Percentiles rank a stretch among this genome's conserved stretches.
Conservation (phyloP, 2,113 vertebrate genomes). For the Anseranas semipalmata region DNA sequence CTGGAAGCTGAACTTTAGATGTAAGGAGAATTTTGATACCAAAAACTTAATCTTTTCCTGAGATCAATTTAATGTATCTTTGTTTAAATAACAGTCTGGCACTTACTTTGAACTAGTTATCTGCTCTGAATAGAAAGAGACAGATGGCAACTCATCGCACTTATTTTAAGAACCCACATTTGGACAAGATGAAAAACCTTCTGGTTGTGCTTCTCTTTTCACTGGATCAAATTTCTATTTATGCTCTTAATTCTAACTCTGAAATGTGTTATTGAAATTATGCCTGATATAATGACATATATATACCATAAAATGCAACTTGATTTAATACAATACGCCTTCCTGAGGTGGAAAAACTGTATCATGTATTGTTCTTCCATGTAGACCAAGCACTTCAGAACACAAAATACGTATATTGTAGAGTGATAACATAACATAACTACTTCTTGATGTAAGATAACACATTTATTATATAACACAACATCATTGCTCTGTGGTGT, state of each 20-base stretch:
- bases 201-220: not conserved
- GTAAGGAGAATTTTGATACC: not conserved
- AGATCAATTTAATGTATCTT: not conserved
- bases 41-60: not conserved
- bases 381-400: not conserved
- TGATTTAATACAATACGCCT: not conserved
- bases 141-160: slow-evolving; percentile 15
- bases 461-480: not conserved
- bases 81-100: slow-evolving; percentile 40
- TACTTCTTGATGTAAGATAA: not conserved
- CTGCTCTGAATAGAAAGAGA: not conserved
- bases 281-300: not conserved
- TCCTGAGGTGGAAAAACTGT: not conserved
- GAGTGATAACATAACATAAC: not conserved
- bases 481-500: not conserved
- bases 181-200: not conserved
- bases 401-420: not conserved
- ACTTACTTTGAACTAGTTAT: slow-evolving; percentile 1
- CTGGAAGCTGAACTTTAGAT: not conserved
- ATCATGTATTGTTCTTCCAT: not conserved
- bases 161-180: not conserved
- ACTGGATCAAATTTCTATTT: not conserved
- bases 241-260: not conserved
- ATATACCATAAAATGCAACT: not conserved
- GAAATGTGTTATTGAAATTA: not conserved